A percentile compares a stretch with the other conserved stretches of the same genome.
Conservation (phyloP, 2,113 vertebrate genomes). For the Hypocryptadius cinnamomeus region DNA sequence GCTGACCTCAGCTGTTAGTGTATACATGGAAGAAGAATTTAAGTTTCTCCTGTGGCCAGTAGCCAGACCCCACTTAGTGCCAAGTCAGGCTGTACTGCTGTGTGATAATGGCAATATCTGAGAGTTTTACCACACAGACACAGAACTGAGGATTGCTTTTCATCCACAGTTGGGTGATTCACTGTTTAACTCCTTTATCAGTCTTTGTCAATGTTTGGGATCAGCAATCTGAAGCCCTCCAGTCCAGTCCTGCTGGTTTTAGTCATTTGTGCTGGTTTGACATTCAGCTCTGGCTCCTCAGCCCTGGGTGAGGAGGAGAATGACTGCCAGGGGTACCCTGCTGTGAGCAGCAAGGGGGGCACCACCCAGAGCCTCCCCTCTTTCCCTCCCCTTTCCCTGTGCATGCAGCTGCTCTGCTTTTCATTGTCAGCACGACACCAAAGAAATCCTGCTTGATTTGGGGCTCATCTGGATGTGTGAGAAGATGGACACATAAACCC, state of each 20-base stretch:
- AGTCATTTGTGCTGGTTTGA: not conserved
- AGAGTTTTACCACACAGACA: not conserved
- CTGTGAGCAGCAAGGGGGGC: not conserved
- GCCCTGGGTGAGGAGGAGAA: not conserved
- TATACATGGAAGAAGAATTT: not conserved
- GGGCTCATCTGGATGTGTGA: not conserved
- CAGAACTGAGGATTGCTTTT: not conserved
- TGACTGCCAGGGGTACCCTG: not conserved
- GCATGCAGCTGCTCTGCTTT: not conserved
- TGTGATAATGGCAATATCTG: not conserved
- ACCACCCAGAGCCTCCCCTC: not conserved
- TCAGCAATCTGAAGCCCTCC: not conserved
- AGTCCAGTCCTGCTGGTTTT: not conserved
- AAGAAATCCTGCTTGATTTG: not conserved
- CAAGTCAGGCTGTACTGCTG: not conserved
- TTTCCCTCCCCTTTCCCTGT: not conserved
- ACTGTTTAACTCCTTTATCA: not conserved
- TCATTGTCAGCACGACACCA: not conserved
- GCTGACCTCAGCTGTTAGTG: not conserved
- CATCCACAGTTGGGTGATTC: not conserved
- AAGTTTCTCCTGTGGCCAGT: not conserved
- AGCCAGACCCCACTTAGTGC: not conserved
- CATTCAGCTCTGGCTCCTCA: not conserved
- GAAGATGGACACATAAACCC: not conserved
- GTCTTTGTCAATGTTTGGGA: not conserved